Conservation (phyloP, 1,140 invertebrate species). For the Leptopilina clavipes region DNA sequence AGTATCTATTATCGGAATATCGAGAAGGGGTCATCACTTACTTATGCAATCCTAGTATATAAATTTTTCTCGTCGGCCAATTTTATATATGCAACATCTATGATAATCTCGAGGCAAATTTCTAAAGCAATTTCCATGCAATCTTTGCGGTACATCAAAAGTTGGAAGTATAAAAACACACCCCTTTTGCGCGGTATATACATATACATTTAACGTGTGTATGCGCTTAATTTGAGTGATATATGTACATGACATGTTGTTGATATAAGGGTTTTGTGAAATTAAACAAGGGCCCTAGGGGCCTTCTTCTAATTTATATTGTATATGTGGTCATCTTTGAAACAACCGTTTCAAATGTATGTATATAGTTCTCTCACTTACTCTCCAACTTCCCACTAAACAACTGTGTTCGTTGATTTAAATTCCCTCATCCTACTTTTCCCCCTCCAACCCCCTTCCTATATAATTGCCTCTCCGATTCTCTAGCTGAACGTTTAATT, state of each 20-base stretch:
- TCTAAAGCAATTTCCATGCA: conserved; percentile 12
- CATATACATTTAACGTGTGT: conserved; percentile 39
- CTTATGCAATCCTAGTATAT: conserved; percentile 8
- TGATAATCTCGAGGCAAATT: not conserved
- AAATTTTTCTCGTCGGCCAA: conserved; percentile 6
- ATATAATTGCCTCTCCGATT: conserved; percentile 7
- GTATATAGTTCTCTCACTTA: not conserved
- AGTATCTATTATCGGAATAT: conserved; percentile 20
- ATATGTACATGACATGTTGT: conserved; percentile 35
- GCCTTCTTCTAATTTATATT: conserved; percentile 39
- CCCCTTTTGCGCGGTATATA: not conserved
- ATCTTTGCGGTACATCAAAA: conserved; percentile 19
- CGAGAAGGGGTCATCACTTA: conserved; percentile 7
- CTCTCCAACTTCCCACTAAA: not conserved
- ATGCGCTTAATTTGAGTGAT: conserved; percentile 53
- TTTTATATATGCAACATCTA: conserved; percentile 15
- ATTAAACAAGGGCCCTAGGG: conserved; percentile 42
- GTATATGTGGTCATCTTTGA: not conserved
- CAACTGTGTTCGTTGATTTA: not conserved
- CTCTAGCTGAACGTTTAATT: conserved; percentile 13
- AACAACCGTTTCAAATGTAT: not conserved
- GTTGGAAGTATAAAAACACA: not conserved
- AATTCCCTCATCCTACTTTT: no score
- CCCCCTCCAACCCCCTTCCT: not conserved
- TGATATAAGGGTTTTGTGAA: conserved; percentile 38